phyloP scores from a whole-genome alignment of 2,797 vertebrate genomes.

The Aulostomus chinensis region DNA sequence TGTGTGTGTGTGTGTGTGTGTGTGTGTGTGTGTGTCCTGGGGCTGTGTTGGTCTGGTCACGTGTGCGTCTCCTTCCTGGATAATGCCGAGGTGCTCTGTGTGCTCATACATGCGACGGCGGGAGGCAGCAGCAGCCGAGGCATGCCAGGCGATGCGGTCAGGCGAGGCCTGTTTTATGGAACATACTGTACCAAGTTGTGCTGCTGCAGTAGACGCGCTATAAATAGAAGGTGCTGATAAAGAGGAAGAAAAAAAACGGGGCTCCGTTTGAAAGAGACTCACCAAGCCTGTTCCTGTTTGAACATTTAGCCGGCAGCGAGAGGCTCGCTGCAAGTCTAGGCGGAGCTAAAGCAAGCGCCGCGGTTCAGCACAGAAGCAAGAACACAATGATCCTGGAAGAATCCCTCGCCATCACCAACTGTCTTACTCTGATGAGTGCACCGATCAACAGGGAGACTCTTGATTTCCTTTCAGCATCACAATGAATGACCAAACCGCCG shows the following conservation, averaged over 20 bases:
- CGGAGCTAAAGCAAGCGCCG: too few species aligned
- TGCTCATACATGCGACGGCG: slow-evolving; percentile 6
- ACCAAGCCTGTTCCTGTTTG: slow-evolving; percentile 44
- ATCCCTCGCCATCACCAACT: too few species aligned
- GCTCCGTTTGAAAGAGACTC: slow-evolving; percentile 46
- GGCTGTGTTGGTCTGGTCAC: too few species aligned
- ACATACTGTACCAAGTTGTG: slow-evolving; percentile 67
- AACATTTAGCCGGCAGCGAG: slow-evolving; percentile 32
- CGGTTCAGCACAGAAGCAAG: too few species aligned
- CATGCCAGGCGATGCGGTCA: slow-evolving; percentile 53
- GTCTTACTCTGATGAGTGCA: too few species aligned
- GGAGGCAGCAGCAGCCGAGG: slow-evolving; percentile 41
- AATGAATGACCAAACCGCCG: too few species aligned
- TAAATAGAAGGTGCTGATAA: slow-evolving; percentile 75
- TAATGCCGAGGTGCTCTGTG: slow-evolving; percentile 15
- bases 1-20: neutral
- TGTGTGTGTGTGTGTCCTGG: neutral
- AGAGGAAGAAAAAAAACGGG: slow-evolving; percentile 33
- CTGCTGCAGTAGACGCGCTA: slow-evolving; percentile 62
- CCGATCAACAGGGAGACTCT: too few species aligned
- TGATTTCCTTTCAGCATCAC: too few species aligned
- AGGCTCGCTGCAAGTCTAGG: slow-evolving; percentile 33
- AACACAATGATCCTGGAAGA: too few species aligned
- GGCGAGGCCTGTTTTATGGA: slow-evolving; percentile 56
- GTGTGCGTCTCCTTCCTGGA: slow-evolving; percentile 9